These are phyloP conservation scores for Haliclystus octoradiatus DNA, from an alignment of 30 jellyfish, hydroid and myxozoan species.

Conservation along the genomic window DNA sequence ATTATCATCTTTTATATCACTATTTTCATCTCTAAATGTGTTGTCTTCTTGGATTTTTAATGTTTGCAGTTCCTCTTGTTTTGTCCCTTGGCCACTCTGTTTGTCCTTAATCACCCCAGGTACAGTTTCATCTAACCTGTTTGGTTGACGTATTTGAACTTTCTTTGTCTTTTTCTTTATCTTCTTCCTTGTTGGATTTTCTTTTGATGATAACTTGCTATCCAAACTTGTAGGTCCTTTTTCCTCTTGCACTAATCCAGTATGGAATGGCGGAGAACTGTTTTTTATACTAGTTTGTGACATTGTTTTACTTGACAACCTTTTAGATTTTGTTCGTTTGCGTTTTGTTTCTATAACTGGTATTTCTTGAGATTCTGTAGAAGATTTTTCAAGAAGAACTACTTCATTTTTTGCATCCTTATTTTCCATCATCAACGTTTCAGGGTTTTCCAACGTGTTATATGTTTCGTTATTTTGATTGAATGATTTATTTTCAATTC, in stretches of 20 bases:
- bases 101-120: background rate
- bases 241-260: background rate
- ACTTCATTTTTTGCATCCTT: no score
- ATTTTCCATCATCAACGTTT: no score
- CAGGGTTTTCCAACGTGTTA: no score
- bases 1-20: background rate
- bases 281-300: no score
- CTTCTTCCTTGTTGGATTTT: background rate
- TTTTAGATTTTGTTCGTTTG: background rate
- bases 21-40: background rate
- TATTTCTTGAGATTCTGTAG: no score
- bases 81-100: background rate
- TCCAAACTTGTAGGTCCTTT: background rate
- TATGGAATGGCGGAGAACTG: background rate
- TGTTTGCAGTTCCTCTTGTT: background rate
- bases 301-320: no score
- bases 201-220: background rate
- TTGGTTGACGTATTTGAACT: no score
- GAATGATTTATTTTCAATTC: no score
- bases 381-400: no score
- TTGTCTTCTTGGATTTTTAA: background rate
- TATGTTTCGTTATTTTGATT: no score
- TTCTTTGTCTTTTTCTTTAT: background rate
- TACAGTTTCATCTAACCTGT: background rate
- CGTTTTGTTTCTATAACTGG: background rate